Evolutionary conservation across 2,797 vertebrate genomes (phyloP), one percentile per base, ranked within the genome.

Genomic region (Chloroceryle amazona): DNA sequence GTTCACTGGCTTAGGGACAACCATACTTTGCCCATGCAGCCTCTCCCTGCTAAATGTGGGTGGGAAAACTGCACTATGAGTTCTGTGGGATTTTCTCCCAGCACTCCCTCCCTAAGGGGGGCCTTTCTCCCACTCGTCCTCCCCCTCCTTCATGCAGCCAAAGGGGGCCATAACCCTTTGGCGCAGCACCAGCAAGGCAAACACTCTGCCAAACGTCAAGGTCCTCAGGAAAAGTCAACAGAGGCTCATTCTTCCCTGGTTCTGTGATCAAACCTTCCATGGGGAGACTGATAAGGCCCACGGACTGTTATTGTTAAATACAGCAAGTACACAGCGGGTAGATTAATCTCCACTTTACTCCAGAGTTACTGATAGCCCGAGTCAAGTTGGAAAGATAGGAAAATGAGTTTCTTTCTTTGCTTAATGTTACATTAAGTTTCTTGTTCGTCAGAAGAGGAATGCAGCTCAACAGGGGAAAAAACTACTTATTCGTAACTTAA

Each of bases 151-250:
- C 37, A 18, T 18, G 6, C 51, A 67, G 68, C 54, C 78, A 84
- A 3, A 13, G 0, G 1, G 55, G 44, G n/a, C 75, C 2, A 1
- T 80, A 85, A 92, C 13, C 75, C 57, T 63, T 72, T 97, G 97
- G 97, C 95, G 86, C 70, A 49, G 87, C 67, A 88, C 89, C 96
- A 97, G 91, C 81, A 72, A 74, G 78, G 81, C 85, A 96, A 97
- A 97, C 88, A 96, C 93, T 89, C 91, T 86, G 75, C 90, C 92
- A 93, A 89, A 94, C 11, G 4, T 95, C 87, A 92, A 83, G 89
- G 90, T 87, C 88, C 74, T 96, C 91, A 84, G 85, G 75, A 91
- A 95, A 70, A 97, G 94, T 96, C 95, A 97, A 97, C 91, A 97
- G 54, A 44, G 75, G 46, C 86, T 94, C 92, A 96, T 96, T 95